Evolutionary conservation across 2,888 invertebrate species (phyloP).

Genomic region (Drosophila setosimentum): DNA sequence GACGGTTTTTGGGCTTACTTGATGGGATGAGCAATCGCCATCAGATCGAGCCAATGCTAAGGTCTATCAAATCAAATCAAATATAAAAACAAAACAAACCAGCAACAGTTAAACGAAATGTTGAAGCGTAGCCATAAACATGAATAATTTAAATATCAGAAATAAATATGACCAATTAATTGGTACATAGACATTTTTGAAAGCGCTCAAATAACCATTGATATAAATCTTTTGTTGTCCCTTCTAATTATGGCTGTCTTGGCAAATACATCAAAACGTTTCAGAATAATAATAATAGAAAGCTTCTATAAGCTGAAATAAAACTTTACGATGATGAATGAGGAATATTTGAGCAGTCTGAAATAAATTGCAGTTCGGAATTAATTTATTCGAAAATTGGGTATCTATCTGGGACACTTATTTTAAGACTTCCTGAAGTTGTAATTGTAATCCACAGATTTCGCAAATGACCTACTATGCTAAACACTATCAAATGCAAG

Average conservation of each 20-base stretch:
- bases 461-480: no score
- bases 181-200: not conserved
- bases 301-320: not conserved
- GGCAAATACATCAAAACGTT: not conserved
- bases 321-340: not conserved
- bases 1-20: not conserved
- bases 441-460: no score
- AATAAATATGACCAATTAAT: slow-evolving; percentile 34
- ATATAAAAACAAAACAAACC: not conserved
- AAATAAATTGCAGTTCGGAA: not conserved
- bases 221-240: not conserved
- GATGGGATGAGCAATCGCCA: slow-evolving; percentile 32
- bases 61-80: slow-evolving; percentile 18
- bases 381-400: not conserved
- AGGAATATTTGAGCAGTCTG: not conserved
- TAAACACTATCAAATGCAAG: no score
- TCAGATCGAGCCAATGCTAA: slow-evolving; percentile 4
- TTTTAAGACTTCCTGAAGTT: not conserved
- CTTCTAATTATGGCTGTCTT: not conserved
- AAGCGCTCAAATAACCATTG: slow-evolving; percentile 1
- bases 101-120: slow-evolving; percentile 10
- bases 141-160: slow-evolving; percentile 26
- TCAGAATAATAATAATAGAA: not conserved
- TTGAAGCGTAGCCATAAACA: slow-evolving; percentile 3
- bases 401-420: not conserved